Conservation (phyloP, 2,888 invertebrate genomes). For the Actias luna region DNA sequence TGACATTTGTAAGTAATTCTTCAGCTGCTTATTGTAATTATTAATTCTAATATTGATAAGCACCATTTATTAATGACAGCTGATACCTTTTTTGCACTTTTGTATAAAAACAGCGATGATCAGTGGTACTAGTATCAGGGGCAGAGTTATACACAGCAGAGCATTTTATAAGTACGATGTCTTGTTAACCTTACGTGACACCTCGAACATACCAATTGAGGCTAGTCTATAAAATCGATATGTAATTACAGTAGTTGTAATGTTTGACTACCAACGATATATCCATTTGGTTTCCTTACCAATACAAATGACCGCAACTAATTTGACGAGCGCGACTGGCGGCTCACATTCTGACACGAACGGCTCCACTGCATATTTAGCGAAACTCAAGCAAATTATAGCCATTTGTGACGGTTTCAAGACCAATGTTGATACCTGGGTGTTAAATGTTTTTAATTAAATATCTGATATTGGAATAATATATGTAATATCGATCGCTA, state of each 20-base stretch:
- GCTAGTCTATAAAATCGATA: constrained; percentile 23
- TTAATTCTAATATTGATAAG: not conserved
- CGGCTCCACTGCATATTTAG: constrained; percentile 95
- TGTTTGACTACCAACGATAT: not conserved
- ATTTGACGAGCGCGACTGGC: constrained; percentile 90
- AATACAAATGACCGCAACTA: constrained; percentile 93
- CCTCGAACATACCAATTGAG: constrained; percentile 7
- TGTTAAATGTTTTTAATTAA: not conserved
- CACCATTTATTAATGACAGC: not conserved
- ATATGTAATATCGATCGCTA: too few species aligned
- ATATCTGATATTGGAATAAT: not conserved
- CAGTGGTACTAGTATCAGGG: not conserved
- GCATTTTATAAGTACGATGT: not conserved
- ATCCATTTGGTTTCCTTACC: constrained; percentile 70
- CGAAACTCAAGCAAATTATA: constrained; percentile 95
- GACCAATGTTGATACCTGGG: constrained; percentile 95
- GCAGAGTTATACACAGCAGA: not conserved
- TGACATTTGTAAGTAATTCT: not conserved
- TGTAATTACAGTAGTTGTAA: constrained; percentile 15
- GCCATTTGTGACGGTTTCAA: constrained; percentile 97
- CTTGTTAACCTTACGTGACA: constrained; percentile 9
- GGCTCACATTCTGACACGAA: constrained; percentile 94
- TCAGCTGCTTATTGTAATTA: not conserved
- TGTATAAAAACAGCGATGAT: too few species aligned
- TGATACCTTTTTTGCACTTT: not conserved